Conservation (phyloP, 2,888 invertebrate genomes). For the Trichacis sp. region DNA sequence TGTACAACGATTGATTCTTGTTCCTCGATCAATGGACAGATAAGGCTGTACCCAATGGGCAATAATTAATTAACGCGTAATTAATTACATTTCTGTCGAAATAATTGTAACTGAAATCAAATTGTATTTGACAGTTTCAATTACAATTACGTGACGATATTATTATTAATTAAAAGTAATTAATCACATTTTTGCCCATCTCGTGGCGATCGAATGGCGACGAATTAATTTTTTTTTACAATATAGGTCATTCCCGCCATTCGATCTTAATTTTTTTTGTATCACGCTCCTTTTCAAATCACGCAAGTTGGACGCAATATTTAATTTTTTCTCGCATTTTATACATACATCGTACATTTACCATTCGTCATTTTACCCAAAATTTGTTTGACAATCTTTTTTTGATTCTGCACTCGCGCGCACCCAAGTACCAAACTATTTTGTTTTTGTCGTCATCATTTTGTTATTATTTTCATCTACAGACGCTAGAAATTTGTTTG, state of each 20-base stretch:
- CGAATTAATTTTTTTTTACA: not conserved
- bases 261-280: not conserved
- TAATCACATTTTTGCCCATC: too few relatives aligned
- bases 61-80: too few relatives aligned
- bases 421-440: not conserved
- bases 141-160: too few relatives aligned
- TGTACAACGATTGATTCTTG: slow-evolving; percentile 25
- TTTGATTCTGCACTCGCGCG: not conserved
- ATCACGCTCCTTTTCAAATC: not conserved
- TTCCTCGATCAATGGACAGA: slow-evolving; percentile 21
- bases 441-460: not conserved
- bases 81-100: too few relatives aligned
- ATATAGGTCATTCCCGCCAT: not conserved
- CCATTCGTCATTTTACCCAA: too few relatives aligned
- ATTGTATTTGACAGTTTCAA: too few relatives aligned
- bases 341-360: not conserved
- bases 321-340: too few relatives aligned
- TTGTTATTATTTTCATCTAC: not conserved
- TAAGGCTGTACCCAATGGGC: slow-evolving; percentile 22
- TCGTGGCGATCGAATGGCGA: not conserved
- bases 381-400: too few relatives aligned
- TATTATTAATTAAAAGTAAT: too few relatives aligned
- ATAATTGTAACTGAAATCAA: too few relatives aligned
- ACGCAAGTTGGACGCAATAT: slow-evolving; percentile 1
- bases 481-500: not conserved